Base-by-base conservation (phyloP, 2,113 vertebrate species). In the Oenanthe melanoleuca region DNA sequence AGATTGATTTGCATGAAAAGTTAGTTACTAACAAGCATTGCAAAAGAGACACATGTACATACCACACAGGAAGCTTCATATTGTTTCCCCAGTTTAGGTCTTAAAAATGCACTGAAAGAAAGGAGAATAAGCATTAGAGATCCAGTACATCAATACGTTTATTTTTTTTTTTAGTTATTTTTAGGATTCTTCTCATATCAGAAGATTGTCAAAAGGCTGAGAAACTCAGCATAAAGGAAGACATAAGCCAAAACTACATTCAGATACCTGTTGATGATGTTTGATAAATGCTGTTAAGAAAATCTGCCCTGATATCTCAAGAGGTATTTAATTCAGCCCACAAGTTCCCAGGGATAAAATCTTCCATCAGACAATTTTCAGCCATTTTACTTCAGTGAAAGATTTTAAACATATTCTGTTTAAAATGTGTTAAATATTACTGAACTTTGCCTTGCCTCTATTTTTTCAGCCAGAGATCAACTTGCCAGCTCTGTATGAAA, bases 21-120 rank as follows among this genome's bases (percentile, higher is more conserved):
- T 70, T 73, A 88, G n/a, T 72, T 85, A 88, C 57, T n/a, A 61
- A 2, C 6, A 80, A 37, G 44, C n/a, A 2, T 18, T 67, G 64
- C 52, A 94, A 67, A 84, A 56, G 49, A 94, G 14, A 81, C 66
- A 96, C 53, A 52, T 29, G 71, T 92, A 99, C 99, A 95, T 98
- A 99, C 99, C 99, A 99, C 99, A 92, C 99, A 99, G 34, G 99
- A 99, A 49, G 99, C 99, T 98, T 99, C 99, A 98, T 99, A 99
- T 66, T 99, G 99, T 94, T 99, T 99, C 8, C 99, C 99, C 97
- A 99, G 98, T 97, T 99, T 99, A 83, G 99, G 99, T 91, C 99
- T 98, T 97, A 99, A 97, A 98, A 99, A 99, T 37, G 99, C 99
- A 93, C 99, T 99, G 97, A 97, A 95, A 94, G 82, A 92, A 94